Percentiles rank a stretch among this genome's conserved stretches.
Evolutionary conservation across 2,888 invertebrate genomes (phyloP).

Genomic region (Atrina japonica): DNA sequence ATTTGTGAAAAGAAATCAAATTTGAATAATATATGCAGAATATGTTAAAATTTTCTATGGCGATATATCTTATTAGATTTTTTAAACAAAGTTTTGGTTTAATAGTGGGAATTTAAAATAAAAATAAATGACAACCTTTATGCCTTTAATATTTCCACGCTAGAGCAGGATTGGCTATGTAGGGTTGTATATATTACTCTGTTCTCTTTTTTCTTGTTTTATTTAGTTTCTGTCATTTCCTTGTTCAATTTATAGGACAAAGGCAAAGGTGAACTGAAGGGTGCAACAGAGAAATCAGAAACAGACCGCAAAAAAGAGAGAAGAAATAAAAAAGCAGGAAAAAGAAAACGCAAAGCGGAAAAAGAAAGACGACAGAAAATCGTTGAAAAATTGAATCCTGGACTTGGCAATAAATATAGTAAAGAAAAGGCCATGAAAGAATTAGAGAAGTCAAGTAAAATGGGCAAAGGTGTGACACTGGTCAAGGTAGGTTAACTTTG

Average conservation of each 20-base stretch:
- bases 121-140: too few species aligned
- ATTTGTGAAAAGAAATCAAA: too few species aligned
- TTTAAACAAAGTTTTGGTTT: too few species aligned
- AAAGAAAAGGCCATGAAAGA: conserved; percentile 84
- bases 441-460: conserved; percentile 84
- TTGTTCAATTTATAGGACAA: conserved; percentile 76
- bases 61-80: too few species aligned
- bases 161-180: too few species aligned
- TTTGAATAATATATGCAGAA: too few species aligned
- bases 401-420: conserved; percentile 83
- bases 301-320: conserved; percentile 95
- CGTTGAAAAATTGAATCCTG: conserved; percentile 80
- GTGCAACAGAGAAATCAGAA: conserved; percentile 89
- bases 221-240: too few species aligned
- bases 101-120: too few species aligned
- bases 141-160: too few species aligned
- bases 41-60: too few species aligned
- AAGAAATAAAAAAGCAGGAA: conserved; percentile 81
- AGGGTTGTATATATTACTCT: too few species aligned
- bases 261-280: conserved; percentile 83
- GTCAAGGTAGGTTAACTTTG: conserved; percentile 81
- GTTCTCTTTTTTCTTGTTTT: too few species aligned
- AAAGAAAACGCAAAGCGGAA: conserved; percentile 89
- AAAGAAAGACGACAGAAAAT: conserved; percentile 84
- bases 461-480: conserved; percentile 76